Base-by-base conservation (phyloP, 2,888 invertebrate genomes). In the Limenitis arthemis region DNA sequence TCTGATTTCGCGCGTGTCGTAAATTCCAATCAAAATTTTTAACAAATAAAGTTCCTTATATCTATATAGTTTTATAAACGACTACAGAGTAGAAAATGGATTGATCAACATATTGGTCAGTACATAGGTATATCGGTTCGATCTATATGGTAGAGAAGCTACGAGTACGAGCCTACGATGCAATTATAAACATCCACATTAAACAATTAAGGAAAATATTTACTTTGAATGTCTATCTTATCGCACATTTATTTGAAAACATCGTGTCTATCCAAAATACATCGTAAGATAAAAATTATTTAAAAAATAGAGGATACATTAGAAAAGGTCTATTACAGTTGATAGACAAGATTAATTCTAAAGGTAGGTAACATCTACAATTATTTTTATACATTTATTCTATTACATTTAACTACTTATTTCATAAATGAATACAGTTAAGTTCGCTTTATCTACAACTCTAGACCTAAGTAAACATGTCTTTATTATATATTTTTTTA, bases 371-470 rank as follows among this genome's bases (percentile, higher is more conserved):
- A 70, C 67, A 44, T 72, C 76, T 72, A 75, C 73, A 62, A 65
- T 72, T 65, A 72, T 72, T 75, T 77, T 76, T 63, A 58, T 66
- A 66, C 66, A 65, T 64, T 56, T 62, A 59, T n/a, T 55, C 59
- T 62, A 61, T 70, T 76, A 79, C 72, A 75, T 74, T 75, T 75
- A 68, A 64, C 77, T 77, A 79, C 64, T 75, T 79, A 77, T 75
- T 77, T 73, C 67, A 72, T 81, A 79, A 72, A 75, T 68, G 75
- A 75, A 75, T 79, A 79, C 66, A 77, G 61, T 70, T 75, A 77
- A 72, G 58, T 69, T 70, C 71, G 62, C 70, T 63, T 63, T 79
- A 80, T 73, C 81, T 82, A 80, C 77, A 76, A 67, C 68, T 65
- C 71, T 65, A 67, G 64, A 62, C 59, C 60, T 64, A 61, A 54